Percentiles rank a stretch among this genome's conserved stretches.
These are phyloP conservation scores for Sitophilus oryzae DNA, from an alignment of 1,140 invertebrate genomes.

Conservation along the genomic window DNA sequence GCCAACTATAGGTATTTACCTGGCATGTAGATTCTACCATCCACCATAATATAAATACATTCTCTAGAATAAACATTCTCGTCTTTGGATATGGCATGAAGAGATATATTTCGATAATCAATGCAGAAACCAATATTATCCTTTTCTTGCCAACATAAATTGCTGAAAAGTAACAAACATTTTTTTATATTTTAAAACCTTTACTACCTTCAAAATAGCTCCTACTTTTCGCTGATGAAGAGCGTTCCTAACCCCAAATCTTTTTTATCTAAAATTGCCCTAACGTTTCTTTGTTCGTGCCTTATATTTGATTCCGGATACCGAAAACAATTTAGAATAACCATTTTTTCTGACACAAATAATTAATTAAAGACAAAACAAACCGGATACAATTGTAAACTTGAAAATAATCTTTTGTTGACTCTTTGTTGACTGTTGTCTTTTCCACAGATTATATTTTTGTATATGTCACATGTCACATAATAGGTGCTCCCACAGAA, in stretches of 20 bases:
- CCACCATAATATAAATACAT: slow-evolving; percentile 67
- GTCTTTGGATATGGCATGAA: slow-evolving; percentile 72
- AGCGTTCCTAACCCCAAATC: slow-evolving; percentile 39
- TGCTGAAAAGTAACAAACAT: slow-evolving; percentile 43
- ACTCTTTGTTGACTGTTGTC: too few species aligned
- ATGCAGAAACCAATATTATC: slow-evolving; percentile 61
- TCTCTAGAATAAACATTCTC: slow-evolving; percentile 55
- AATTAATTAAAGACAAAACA: too few species aligned
- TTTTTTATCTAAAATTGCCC: slow-evolving; percentile 37
- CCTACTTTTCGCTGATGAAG: slow-evolving; percentile 40
- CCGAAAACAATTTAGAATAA: slow-evolving; percentile 36
- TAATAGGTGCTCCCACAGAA: too few species aligned
- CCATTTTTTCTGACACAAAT: slow-evolving; percentile 39
- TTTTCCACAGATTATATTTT: too few species aligned
- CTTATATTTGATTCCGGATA: slow-evolving; percentile 37
- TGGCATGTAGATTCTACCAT: slow-evolving; percentile 54
- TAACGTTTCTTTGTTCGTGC: slow-evolving; percentile 33
- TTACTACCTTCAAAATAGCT: background rate
- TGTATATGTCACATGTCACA: too few species aligned
- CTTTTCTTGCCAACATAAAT: slow-evolving; percentile 58
- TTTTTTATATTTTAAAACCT: slow-evolving; percentile 3
- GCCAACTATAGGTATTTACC: slow-evolving; percentile 38
- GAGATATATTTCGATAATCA: slow-evolving; percentile 62
- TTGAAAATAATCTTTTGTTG: too few species aligned
- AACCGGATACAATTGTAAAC: too few species aligned